Percentiles rank a stretch among this genome's conserved stretches.
These are phyloP conservation scores for Cyclophora albipunctata DNA, from an alignment of 2,888 invertebrate genomes.

Conservation along the genomic window DNA sequence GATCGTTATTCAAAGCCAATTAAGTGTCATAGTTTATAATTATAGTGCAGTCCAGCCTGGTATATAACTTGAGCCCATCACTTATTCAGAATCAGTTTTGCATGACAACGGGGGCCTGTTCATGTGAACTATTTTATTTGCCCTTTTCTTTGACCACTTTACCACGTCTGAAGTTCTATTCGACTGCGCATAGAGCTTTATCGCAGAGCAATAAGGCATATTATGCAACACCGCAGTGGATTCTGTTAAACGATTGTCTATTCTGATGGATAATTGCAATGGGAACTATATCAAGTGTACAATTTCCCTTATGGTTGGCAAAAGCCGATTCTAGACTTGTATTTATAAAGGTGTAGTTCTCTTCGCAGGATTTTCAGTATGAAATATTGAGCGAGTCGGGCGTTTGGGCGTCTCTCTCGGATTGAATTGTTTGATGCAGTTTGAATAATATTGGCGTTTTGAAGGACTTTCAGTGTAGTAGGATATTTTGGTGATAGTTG, in stretches of 20 bases:
- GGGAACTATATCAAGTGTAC: slow-evolving; percentile 38
- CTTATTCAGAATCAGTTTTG: slow-evolving; percentile 35
- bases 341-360: neutral
- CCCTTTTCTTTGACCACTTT: slow-evolving; percentile 8
- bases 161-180: neutral
- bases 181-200: slow-evolving; percentile 2
- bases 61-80: slow-evolving; percentile 23
- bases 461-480: too few relatives aligned
- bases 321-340: slow-evolving; percentile 1
- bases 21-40: too few relatives aligned
- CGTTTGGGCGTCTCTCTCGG: too few relatives aligned
- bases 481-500: too few relatives aligned
- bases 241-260: slow-evolving; percentile 16
- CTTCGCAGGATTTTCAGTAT: too few relatives aligned
- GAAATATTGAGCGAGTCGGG: too few relatives aligned
- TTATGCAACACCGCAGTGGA: neutral
- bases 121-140: slow-evolving; percentile 22
- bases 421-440: too few relatives aligned
- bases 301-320: slow-evolving; percentile 33
- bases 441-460: too few relatives aligned
- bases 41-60: slow-evolving; percentile 4
- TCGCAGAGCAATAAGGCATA: slow-evolving; percentile 4
- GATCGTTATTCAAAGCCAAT: too few relatives aligned
- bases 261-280: slow-evolving; percentile 39
- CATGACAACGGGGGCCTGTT: slow-evolving; percentile 27